Percentiles rank a stretch among this genome's conserved stretches.
Evolutionary conservation across 2,113 vertebrate genomes (phyloP).

Genomic region (Lepus europaeus): DNA sequence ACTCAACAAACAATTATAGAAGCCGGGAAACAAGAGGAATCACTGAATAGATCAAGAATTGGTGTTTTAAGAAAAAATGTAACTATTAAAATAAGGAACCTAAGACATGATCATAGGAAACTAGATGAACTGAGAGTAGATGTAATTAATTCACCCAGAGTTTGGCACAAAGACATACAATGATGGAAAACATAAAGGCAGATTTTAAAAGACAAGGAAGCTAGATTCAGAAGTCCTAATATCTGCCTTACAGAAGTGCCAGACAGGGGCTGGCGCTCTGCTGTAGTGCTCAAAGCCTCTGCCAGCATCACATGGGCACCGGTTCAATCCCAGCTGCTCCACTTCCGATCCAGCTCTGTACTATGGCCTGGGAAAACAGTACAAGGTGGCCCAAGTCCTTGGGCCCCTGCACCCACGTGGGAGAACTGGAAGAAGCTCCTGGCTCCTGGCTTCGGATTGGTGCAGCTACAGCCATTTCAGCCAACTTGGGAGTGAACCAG

Average conservation of each 20-base stretch:
- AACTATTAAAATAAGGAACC: conserved; percentile 16
- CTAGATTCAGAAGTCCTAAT: background rate
- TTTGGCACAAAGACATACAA: background rate
- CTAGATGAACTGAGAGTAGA: background rate
- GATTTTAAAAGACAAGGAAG: background rate
- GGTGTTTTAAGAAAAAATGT: background rate
- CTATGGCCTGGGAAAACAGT: too few species aligned
- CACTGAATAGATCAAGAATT: background rate
- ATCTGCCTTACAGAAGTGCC: background rate
- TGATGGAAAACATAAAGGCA: background rate
- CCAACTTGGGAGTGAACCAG: too few species aligned
- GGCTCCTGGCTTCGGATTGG: too few species aligned
- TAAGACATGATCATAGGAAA: background rate
- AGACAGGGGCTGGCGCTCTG: background rate
- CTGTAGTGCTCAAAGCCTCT: too few species aligned
- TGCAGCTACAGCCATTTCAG: too few species aligned
- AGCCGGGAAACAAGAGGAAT: background rate
- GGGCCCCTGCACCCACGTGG: too few species aligned
- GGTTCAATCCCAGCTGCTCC: too few species aligned
- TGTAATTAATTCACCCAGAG: background rate
- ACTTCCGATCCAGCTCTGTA: too few species aligned
- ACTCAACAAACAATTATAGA: background rate
- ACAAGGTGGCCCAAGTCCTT: too few species aligned
- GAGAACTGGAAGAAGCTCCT: too few species aligned
- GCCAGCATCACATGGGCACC: too few species aligned